Conservation (phyloP, 2,797 vertebrate genomes). For the Acanthopagrus latus region DNA sequence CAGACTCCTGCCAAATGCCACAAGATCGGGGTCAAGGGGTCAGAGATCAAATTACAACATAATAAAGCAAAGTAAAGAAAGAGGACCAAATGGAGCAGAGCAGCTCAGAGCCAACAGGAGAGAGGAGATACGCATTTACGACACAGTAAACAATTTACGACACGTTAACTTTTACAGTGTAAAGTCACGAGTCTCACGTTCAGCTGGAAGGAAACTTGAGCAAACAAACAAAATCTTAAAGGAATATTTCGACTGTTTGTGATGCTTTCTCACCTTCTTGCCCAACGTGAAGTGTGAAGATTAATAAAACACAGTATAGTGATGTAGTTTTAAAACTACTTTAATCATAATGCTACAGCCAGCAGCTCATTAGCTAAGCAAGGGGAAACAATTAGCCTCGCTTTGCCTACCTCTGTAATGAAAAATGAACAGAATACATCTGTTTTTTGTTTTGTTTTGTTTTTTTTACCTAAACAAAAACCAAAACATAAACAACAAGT, state of each 20-base stretch:
- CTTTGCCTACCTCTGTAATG: constrained; percentile 3
- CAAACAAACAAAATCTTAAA: background rate
- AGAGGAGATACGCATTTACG: background rate
- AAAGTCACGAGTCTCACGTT: background rate
- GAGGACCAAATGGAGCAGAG: constrained; percentile 34
- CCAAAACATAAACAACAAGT: background rate
- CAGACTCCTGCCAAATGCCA: constrained; percentile 89
- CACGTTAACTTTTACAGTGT: no score
- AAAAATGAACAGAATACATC: constrained; percentile 1
- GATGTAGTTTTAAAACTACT: background rate
- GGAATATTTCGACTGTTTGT: background rate
- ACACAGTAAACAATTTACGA: background rate
- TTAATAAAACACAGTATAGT: background rate
- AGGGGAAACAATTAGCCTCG: background rate
- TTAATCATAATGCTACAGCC: background rate
- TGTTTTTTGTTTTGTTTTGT: constrained; percentile 12
- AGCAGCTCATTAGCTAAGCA: constrained; percentile 12
- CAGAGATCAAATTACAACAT: constrained; percentile 54
- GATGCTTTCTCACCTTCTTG: background rate
- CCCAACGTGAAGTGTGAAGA: background rate
- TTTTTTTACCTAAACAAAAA: constrained; percentile 21
- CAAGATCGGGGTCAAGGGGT: constrained; percentile 33
- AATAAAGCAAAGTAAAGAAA: constrained; percentile 51
- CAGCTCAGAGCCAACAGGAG: background rate
- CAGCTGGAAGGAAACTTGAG: background rate